These are phyloP conservation scores for Teleogryllus occipitalis DNA, from an alignment of 1,140 invertebrate genomes.

Conservation along the genomic window DNA sequence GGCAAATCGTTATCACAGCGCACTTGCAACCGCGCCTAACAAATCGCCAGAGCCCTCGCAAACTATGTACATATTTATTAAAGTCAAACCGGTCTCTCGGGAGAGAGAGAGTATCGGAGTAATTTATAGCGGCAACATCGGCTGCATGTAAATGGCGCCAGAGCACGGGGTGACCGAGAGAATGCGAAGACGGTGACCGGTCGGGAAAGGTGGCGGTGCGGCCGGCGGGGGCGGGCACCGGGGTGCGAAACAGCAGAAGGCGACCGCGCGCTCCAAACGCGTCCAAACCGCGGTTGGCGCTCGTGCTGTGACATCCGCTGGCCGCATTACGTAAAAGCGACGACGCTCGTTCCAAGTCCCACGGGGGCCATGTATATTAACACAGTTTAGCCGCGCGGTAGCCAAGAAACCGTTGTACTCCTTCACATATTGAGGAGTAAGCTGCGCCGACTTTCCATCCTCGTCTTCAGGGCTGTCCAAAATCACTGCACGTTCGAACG, in stretches of 20 bases:
- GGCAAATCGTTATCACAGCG: no score
- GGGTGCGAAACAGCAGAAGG: no score
- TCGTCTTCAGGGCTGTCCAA: background rate
- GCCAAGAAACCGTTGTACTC: background rate
- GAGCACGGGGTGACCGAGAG: background rate
- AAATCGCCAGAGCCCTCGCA: no score
- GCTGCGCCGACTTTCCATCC: background rate
- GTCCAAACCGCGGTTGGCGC: no score
- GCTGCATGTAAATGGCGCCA: background rate
- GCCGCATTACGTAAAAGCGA: background rate
- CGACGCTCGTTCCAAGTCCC: background rate
- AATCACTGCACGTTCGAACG: background rate
- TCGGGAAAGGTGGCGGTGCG: no score
- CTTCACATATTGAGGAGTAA: background rate
- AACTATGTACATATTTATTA: background rate
- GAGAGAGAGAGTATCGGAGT: background rate
- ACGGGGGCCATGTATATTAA: constrained; percentile 1
- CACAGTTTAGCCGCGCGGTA: background rate
- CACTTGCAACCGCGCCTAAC: no score
- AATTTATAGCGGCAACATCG: background rate
- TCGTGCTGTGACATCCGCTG: no score
- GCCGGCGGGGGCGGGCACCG: no score
- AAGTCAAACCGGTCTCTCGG: background rate
- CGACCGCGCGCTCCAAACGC: no score
- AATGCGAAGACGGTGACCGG: no score